Evolutionary conservation across 2,113 vertebrate genomes (phyloP).

Genomic region (Chamaetylas fuelleborni): DNA sequence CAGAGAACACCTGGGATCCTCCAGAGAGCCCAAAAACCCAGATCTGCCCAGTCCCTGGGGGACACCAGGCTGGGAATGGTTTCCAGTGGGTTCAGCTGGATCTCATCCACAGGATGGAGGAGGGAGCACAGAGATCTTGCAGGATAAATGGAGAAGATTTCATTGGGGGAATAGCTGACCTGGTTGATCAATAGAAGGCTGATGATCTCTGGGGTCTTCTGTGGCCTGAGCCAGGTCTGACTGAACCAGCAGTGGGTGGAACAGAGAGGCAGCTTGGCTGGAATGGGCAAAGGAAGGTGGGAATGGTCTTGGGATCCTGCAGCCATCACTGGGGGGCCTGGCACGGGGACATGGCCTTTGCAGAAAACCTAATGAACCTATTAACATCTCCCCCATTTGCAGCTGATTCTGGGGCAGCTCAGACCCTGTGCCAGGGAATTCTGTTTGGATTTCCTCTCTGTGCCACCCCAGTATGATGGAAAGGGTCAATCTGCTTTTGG

Average conservation of each 20-base stretch:
- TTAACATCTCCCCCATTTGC: background rate
- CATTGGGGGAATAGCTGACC: accelerated
- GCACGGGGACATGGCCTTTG: background rate
- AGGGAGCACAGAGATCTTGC: background rate
- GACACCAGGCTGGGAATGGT: background rate
- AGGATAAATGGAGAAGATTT: background rate
- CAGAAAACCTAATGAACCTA: background rate
- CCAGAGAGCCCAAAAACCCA: background rate
- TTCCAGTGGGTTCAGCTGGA: background rate
- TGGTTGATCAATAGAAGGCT: background rate
- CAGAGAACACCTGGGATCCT: background rate
- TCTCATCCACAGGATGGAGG: background rate
- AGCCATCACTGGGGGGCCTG: background rate
- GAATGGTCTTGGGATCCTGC: background rate
- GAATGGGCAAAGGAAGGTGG: background rate
- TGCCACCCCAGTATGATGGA: background rate
- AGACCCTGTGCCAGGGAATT: background rate
- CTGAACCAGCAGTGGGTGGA: background rate
- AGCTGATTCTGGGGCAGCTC: background rate
- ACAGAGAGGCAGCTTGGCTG: accelerated
- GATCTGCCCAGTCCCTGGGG: accelerated
- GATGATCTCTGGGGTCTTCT: background rate
- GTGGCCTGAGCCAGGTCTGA: background rate
- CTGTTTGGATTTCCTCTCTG: background rate
- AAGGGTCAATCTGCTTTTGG: background rate